Base-by-base conservation (phyloP, 2,888 invertebrate genomes). In the Ptilodon capucinus region DNA sequence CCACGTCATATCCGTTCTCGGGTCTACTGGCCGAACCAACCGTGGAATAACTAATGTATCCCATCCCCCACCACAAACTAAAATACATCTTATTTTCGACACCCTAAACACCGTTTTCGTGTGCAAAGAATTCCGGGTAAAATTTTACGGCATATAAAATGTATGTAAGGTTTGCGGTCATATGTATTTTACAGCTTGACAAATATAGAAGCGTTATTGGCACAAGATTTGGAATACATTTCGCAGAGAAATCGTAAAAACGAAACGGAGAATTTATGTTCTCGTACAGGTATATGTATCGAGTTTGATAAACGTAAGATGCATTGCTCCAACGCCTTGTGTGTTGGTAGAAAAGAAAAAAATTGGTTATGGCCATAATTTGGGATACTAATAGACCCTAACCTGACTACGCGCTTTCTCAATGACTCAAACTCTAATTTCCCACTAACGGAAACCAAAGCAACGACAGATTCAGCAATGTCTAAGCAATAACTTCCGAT, bases 121-220 rank as follows among this genome's bases (percentile, higher is more conserved):
- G 2, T 9, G 14, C 11, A 36, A 36, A 16, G 36, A 36, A 18
- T 35, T 14, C 7, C 18, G 36, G 36, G n/a, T 21, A n/a, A 14
- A 21, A 39, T 21, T 39, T 39, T 39, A 39, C 39, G 39, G 40
- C 32, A 40, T 46, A 48, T 57, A 55, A 57, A 52, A 54, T 42
- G 28, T 45, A 44, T 42, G 23, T 16, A 48, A 52, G 40, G 51
- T 47, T 49, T 17, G 50, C 30, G 43, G 57, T 42, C 51, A 48
- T 51, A 49, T 51, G 55, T 18, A 36, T 60, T 64, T 64, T 58
- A 53, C 48, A 44, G 51, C 46, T 51, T 61, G 48, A 60, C 56
- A 60, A 58, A 55, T 36, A 18, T 56, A 61, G 49, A 49, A 44
- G 56, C 51, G 54, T 51, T 64, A 48, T 46, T 42, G 45, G 42